Conservation (phyloP, 1,140 invertebrate genomes). For the Pogonus chalceus region DNA sequence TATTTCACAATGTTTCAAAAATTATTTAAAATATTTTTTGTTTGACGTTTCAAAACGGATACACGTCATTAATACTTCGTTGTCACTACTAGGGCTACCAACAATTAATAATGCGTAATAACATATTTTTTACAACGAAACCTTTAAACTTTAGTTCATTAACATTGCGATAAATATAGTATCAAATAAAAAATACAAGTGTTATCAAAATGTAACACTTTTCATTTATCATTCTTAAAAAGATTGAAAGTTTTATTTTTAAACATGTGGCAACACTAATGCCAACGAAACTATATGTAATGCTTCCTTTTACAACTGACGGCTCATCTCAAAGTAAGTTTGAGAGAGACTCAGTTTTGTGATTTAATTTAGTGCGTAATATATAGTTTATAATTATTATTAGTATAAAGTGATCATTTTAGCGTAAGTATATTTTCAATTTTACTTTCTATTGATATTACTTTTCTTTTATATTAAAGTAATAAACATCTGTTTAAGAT, state of each 20-base stretch:
- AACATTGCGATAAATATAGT: no score
- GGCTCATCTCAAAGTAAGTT: conserved; percentile 5
- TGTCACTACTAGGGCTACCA: neutral
- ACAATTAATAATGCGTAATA: neutral
- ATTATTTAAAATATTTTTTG: neutral
- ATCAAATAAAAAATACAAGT: neutral
- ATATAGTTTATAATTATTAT: neutral
- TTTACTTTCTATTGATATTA: no score
- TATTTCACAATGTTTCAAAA: neutral
- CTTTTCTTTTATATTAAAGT: no score
- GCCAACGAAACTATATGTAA: conserved; percentile 2
- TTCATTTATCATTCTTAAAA: no score
- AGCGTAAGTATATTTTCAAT: neutral
- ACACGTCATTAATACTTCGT: neutral
- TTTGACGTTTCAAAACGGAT: neutral
- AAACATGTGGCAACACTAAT: conserved; percentile 2
- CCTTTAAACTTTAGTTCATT: no score
- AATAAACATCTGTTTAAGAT: no score
- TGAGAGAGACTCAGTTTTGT: neutral
- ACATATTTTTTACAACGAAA: neutral
- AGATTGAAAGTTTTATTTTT: no score
- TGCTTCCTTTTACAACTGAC: conserved; percentile 4
- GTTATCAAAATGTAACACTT: no score
- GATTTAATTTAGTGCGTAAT: neutral
- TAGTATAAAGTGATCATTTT: neutral